Evolutionary conservation across 2,113 vertebrate genomes (phyloP), one percentile per base, ranked within the genome.

Genomic region (Geococcyx californianus): DNA sequence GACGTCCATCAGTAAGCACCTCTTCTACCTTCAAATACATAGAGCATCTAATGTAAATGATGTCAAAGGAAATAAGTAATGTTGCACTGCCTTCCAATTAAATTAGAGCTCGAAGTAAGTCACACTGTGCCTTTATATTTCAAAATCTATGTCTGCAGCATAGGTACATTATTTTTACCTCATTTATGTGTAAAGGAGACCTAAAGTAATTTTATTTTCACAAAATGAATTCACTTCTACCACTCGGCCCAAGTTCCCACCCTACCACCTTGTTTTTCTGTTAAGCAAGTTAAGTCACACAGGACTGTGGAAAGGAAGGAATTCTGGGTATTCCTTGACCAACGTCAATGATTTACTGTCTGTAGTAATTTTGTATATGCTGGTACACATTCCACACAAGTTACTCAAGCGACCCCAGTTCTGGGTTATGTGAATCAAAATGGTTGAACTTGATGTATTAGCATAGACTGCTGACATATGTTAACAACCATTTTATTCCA

Each of bases 11-110:
- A 4, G 92, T 82, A 11, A 98, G 54, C 18, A 97, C 47, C 63
- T 93, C 83, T 58, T 98, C 97, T 45, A 95, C 96, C 98, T 98
- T 72, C 19, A 58, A 16, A 77, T 52, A 80, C 62, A 92, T 29
- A 89, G 19, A 58, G 10, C 29, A 38, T 44, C 7, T 23, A 28
- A 17, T 2, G 45, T 31, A 23, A 49, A 40, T 56, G 9, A 69
- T 62, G 7, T 28, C 19, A 49, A 76, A 88, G 42, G 29, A 73
- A 81, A 81, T 19, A 2, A 74, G 19, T 54, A 70, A 38, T 18
- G 34, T 10, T 16, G 7, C 20, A 16, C 13, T 75, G 14, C 44
- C 58, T 84, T 89, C 21, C 55, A 55, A 15, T 55, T 84, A 77
- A 84, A 87, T 6, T 78, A 36, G 42, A 66, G 11, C 21, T 56